Base-by-base conservation (phyloP, 1,140 invertebrate species). In the Saccostrea glomerata region DNA sequence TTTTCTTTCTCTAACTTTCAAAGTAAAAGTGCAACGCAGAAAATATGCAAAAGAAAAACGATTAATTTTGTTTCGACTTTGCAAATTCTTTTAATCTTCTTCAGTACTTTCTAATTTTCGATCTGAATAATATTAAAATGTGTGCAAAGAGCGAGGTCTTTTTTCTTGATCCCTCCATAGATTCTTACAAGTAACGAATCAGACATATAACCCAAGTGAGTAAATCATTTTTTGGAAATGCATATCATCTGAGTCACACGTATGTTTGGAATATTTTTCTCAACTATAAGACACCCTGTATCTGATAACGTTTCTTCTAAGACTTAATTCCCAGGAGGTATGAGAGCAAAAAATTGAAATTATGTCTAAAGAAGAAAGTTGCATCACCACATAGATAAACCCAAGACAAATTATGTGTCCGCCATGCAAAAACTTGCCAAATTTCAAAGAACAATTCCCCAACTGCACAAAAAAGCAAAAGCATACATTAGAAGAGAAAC, bases 291-390 rank as follows among this genome's bases (percentile, higher is more conserved):
- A 77, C 23, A 77, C 70, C 25, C 15, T 30, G 13, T 13, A 77
- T 77, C 70, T 77, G 70, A 77, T 77, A 77, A 77, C 12, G 15
- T 77, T 36, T 36, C 70, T 77, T 77, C 25, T 30, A 36, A 77
- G 25, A 77, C 25, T 30, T 30, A 13, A 77, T 77, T 77, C 30
- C 70, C 15, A 77, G 25, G 70, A 77, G 70, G 25, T 36, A 77
- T 25, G 70, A 30, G 23, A 25, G 25, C 25, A 77, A 77, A 77
- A 36, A 73, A 73, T 30, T 36, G 7, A 73, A 73, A 73, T 30
- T 40, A 77, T 77, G 15, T 25, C 25, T 30, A 30, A 77, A 25
- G 25, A 30, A 77, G 70, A 77, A 77, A 77, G 70, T 77, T 77
- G 36, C 70, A 77, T 77, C 70, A 77, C 13, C 30, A 36, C 25